Percentiles rank a stretch among this genome's conserved stretches.
Evolutionary conservation across 2,888 invertebrate species (phyloP).

Genomic region (Plutella xylostella): DNA sequence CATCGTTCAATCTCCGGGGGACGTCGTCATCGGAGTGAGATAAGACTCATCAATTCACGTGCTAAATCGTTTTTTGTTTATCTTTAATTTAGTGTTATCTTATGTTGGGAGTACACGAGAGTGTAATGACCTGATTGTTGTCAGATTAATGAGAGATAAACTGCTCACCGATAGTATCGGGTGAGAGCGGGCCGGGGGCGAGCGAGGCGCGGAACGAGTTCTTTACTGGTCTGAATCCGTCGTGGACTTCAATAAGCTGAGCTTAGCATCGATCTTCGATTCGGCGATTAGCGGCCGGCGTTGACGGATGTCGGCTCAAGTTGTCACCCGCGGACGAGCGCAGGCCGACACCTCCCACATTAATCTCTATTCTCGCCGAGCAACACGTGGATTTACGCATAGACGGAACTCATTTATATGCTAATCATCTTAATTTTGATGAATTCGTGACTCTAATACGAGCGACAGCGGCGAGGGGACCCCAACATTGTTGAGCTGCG

Average conservation of each 20-base stretch:
- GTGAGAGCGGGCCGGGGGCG: constrained; percentile 30
- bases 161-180: constrained; percentile 31
- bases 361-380: constrained; percentile 62
- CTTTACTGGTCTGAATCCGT: constrained; percentile 39
- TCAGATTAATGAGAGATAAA: constrained; percentile 51
- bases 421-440: constrained; percentile 62
- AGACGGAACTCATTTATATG: constrained; percentile 67
- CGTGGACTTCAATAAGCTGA: constrained; percentile 61
- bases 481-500: no score
- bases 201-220: constrained; percentile 41
- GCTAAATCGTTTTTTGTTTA: background rate
- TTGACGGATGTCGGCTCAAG: constrained; percentile 68
- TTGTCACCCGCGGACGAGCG: constrained; percentile 44
- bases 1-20: constrained; percentile 22
- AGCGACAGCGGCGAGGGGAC: constrained; percentile 13
- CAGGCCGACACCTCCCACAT: constrained; percentile 55
- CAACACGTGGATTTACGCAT: constrained; percentile 66
- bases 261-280: constrained; percentile 66
- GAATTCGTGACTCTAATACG: constrained; percentile 59
- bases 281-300: constrained; percentile 59
- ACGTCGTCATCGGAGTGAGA: constrained; percentile 20
- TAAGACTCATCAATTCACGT: constrained; percentile 18
- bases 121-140: constrained; percentile 42
- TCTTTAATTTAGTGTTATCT: background rate
- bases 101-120: constrained; percentile 8